Evolutionary conservation across 2,113 vertebrate species (phyloP).

Genomic region (Gobius niger): DNA sequence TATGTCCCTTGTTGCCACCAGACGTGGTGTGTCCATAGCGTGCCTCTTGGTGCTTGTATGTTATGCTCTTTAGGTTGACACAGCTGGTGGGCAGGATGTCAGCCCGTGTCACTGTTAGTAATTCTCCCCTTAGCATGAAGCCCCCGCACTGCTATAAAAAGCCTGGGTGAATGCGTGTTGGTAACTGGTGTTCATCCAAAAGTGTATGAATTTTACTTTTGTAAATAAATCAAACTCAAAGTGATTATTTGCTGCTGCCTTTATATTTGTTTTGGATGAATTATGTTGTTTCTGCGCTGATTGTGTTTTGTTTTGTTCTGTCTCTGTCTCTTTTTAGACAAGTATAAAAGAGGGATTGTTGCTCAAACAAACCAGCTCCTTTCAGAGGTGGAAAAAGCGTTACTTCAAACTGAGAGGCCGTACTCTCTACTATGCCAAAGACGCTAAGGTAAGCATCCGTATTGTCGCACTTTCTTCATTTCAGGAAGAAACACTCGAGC

Average conservation of each 20-base stretch:
- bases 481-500: not conserved
- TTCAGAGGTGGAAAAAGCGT: slow-evolving; percentile 98
- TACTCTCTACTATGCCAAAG: slow-evolving; percentile 98
- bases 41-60: slow-evolving; percentile 44
- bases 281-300: slow-evolving; percentile 21
- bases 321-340: slow-evolving; percentile 79
- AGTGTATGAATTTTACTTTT: too few relatives aligned
- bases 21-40: slow-evolving; percentile 22
- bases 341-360: slow-evolving; percentile 96
- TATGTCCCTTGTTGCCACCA: slow-evolving; percentile 2
- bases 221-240: too few relatives aligned
- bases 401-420: slow-evolving; percentile 97
- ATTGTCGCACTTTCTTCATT: not conserved
- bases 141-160: slow-evolving; percentile 78
- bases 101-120: slow-evolving; percentile 76
- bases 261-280: too few relatives aligned
- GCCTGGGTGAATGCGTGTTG: slow-evolving; percentile 20
- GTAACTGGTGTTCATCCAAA: not conserved
- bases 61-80: slow-evolving; percentile 78
- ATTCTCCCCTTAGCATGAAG: slow-evolving; percentile 72
- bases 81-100: slow-evolving; percentile 82
- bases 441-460: slow-evolving; percentile 87
- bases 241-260: too few relatives aligned
- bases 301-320: not conserved
- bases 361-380: slow-evolving; percentile 99